phyloP scores from a whole-genome alignment of 2,888 invertebrate species.

The Erebia palarica region DNA sequence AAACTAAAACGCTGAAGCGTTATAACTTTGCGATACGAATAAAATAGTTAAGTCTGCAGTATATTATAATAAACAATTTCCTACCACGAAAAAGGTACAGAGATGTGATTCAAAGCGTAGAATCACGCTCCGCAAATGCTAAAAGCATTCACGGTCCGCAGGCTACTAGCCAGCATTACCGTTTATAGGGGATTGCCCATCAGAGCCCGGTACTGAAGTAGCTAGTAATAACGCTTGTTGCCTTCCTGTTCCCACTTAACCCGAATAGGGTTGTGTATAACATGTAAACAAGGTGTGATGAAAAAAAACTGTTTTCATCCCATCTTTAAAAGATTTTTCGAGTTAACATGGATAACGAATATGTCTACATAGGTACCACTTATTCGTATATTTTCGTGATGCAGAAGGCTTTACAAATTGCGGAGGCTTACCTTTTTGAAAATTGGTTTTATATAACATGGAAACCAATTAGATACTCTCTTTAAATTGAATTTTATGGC shows the following conservation, averaged over 20 bases:
- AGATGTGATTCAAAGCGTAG: slow-evolving; percentile 35
- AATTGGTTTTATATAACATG: background rate
- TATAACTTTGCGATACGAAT: background rate
- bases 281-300: slow-evolving; percentile 37
- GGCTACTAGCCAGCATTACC: slow-evolving; percentile 39
- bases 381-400: slow-evolving; percentile 16
- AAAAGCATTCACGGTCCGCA: slow-evolving; percentile 41
- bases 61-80: slow-evolving; percentile 26
- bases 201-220: slow-evolving; percentile 39
- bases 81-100: slow-evolving; percentile 32
- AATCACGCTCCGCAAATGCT: slow-evolving; percentile 37
- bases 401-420: slow-evolving; percentile 3
- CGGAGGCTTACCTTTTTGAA: background rate
- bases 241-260: slow-evolving; percentile 40
- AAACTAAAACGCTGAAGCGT: background rate
- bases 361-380: slow-evolving; percentile 10
- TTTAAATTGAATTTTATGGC: background rate
- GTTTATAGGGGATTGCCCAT: slow-evolving; percentile 44
- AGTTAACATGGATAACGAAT: slow-evolving; percentile 18
- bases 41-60: slow-evolving; percentile 18
- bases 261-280: slow-evolving; percentile 38
- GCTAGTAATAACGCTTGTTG: slow-evolving; percentile 41
- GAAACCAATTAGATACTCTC: background rate
- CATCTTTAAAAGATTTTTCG: slow-evolving; percentile 21
- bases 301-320: slow-evolving; percentile 21